A percentile compares a stretch with the other conserved stretches of the same genome.
Conservation (phyloP, 2,113 vertebrate genomes). For the Balaeniceps rex region DNA sequence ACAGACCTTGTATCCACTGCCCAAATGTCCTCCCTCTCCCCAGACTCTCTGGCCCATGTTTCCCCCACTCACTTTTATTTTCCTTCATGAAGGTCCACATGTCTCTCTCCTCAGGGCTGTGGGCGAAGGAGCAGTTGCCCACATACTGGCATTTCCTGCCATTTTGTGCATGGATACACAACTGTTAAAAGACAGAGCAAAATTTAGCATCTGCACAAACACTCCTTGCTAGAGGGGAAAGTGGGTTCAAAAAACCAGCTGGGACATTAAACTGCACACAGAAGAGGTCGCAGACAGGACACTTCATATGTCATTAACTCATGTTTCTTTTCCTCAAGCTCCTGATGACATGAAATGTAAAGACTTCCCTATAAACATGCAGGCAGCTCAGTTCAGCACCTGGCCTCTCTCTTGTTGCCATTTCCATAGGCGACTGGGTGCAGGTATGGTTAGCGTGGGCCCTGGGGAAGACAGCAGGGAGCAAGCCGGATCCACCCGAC, state of each 20-base stretch:
- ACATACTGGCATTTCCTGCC: conserved; percentile 88
- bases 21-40: background rate
- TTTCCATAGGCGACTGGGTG: background rate
- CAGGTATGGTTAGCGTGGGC: background rate
- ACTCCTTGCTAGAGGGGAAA: background rate
- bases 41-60: background rate
- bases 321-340: background rate
- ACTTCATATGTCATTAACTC: background rate
- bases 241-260: background rate
- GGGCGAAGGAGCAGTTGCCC: conserved; percentile 91
- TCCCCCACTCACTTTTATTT: conserved; percentile 83
- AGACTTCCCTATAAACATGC: background rate
- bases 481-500: background rate
- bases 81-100: conserved; percentile 99
- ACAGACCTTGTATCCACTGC: background rate
- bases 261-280: background rate
- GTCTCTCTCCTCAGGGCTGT: conserved; percentile 92
- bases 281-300: background rate
- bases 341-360: background rate
- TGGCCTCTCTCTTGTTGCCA: background rate
- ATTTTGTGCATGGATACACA: conserved; percentile 88
- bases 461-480: background rate
- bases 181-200: conserved; percentile 69
- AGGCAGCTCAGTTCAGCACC: background rate
- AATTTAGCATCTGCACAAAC: background rate